These are phyloP conservation scores for Heterohyrax brucei DNA, from an alignment of 2,797 vertebrate genomes.

Conservation along the genomic window DNA sequence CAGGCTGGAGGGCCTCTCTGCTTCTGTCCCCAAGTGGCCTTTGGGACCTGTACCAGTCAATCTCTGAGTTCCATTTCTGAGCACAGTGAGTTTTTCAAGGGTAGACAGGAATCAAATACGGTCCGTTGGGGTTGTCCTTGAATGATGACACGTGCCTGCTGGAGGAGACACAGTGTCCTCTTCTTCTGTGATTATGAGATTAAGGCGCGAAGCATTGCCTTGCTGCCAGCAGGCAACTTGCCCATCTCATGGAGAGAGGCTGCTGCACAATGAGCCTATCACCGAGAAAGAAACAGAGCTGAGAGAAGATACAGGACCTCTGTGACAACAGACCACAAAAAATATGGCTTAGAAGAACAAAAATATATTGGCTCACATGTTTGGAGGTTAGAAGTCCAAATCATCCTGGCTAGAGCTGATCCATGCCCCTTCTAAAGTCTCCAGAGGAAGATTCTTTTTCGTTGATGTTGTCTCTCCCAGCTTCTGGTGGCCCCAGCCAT, in stretches of 20 bases:
- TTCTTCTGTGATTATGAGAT: neutral
- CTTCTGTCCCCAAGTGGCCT: neutral
- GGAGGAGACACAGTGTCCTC: neutral
- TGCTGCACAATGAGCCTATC: neutral
- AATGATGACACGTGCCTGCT: neutral
- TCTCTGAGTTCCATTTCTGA: neutral
- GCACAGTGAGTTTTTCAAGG: neutral
- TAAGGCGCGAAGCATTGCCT: neutral
- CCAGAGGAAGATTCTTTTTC: too few relatives aligned
- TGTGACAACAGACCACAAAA: too few relatives aligned
- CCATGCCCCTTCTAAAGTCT: neutral
- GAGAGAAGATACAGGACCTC: neutral
- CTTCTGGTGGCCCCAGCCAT: neutral
- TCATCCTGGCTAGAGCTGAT: neutral
- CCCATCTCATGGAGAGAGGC: neutral
- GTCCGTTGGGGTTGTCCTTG: neutral
- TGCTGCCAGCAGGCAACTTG: neutral
- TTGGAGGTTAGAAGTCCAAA: neutral
- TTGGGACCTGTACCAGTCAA: neutral
- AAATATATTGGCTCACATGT: neutral
- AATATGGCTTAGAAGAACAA: neutral
- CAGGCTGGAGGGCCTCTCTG: neutral
- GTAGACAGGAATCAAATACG: neutral
- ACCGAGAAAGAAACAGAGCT: neutral
- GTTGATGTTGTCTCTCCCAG: neutral